Percentiles rank a stretch among this genome's conserved stretches.
Conservation (phyloP, 2,113 vertebrate species). For the Pangasianodon hypophthalmus region DNA sequence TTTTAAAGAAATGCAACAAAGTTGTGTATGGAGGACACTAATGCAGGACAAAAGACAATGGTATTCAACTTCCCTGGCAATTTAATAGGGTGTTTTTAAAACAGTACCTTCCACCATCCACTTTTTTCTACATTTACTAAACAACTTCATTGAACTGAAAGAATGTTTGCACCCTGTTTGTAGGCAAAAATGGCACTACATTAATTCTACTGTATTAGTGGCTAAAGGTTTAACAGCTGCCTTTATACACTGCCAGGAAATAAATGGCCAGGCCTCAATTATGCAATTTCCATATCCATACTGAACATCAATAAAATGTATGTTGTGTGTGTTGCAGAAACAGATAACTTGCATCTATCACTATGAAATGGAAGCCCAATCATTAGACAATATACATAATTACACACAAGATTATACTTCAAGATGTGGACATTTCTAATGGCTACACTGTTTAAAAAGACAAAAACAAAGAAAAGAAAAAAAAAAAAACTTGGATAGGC, state of each 20-base stretch:
- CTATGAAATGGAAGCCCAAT: background rate
- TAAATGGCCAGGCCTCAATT: background rate
- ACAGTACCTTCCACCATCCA: background rate
- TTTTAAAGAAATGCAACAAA: background rate
- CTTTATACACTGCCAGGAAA: background rate
- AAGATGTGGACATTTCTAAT: background rate
- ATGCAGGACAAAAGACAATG: background rate
- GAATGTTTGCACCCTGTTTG: background rate
- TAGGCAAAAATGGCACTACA: background rate
- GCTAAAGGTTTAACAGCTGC: conserved; percentile 11
- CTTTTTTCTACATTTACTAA: background rate
- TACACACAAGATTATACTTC: background rate
- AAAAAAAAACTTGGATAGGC: background rate
- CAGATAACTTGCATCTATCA: background rate
- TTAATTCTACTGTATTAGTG: background rate
- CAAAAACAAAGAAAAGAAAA: background rate
- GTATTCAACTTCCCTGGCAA: background rate
- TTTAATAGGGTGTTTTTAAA: background rate
- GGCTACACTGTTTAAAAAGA: background rate
- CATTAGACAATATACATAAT: background rate
- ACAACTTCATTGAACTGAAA: background rate
- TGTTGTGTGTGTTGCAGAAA: background rate
- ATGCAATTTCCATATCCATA: conserved; percentile 14
- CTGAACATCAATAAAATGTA: background rate
- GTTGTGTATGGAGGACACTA: background rate